A percentile compares a stretch with the other conserved stretches of the same genome.
These are phyloP conservation scores for Philypnodon macrostomus DNA, from an alignment of 2,797 vertebrate species.

Conservation along the genomic window DNA sequence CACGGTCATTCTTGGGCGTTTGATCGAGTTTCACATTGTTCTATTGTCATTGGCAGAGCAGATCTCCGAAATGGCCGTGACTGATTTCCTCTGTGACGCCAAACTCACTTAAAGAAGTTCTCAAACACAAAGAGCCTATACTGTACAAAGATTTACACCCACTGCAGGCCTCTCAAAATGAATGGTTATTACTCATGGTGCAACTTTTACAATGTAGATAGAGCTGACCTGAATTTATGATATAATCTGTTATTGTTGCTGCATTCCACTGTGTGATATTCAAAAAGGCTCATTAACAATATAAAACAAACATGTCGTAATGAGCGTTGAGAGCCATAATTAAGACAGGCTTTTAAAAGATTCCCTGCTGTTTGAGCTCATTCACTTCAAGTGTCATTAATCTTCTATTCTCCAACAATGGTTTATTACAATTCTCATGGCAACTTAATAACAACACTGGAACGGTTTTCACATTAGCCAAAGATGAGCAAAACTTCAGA, in stretches of 20 bases:
- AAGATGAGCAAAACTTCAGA: too few species aligned
- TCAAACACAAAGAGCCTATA: too few species aligned
- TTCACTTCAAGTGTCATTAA: slow-evolving; percentile 44
- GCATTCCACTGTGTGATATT: background rate
- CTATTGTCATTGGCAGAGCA: too few species aligned
- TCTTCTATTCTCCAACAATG: slow-evolving; percentile 20
- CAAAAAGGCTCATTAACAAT: background rate
- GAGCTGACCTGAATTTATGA: background rate
- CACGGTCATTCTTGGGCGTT: too few species aligned
- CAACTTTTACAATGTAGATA: background rate
- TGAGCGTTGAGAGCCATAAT: slow-evolving; percentile 5
- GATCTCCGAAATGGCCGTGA: too few species aligned
- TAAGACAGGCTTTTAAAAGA: slow-evolving; percentile 10
- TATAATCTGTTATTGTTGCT: slow-evolving; percentile 1
- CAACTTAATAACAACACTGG: slow-evolving; percentile 12
- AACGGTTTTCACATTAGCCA: background rate
- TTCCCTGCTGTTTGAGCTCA: slow-evolving; percentile 25
- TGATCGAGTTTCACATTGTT: too few species aligned
- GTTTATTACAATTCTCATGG: slow-evolving; percentile 9
- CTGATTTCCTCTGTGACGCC: too few species aligned
- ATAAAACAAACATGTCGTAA: slow-evolving; percentile 1
- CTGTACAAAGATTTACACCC: background rate
- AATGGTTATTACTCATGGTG: too few species aligned
- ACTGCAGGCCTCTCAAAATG: background rate
- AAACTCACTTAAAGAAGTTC: too few species aligned